Evolutionary conservation across 2,888 invertebrate genomes (phyloP), one percentile per base, ranked within the genome.

Genomic region (Leptinotarsa peninsularis): DNA sequence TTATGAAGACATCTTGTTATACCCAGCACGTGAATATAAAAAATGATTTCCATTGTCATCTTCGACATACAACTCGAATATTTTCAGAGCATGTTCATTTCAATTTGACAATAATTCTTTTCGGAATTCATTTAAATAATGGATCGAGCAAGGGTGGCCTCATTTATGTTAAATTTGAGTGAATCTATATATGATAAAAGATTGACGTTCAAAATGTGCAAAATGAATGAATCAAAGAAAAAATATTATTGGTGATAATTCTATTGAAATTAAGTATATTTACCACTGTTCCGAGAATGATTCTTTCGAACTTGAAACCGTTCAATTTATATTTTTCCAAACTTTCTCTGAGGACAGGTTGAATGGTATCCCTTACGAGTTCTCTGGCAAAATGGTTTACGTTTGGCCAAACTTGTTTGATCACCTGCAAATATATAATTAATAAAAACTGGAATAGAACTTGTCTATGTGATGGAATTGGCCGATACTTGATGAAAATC

Each of bases 371-470:
- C 85, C 95, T 94, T 72, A 99, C 92, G 71, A 98, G 89, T 79
- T 92, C 93, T 82, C 95, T 93, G 0, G 95, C 95, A 88, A 94
- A 99, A 80, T 96, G 94, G 86, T 98, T 98, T 76, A 99, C 96
- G 88, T 96, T 97, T 4, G 99, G 99, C 99, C 99, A 99, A 67
- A 98, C 92, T 91, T 98, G 97, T 71, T 94, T 93, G 4, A 96
- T 88, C 72, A 96, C 94, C 95, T 96, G 85, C 7, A 89, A 71
- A 66, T 71, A 54, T 33, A 78, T 56, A 63, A 68, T 71, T 23
- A 27, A 18, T 15, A 7, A 17, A 52, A 33, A 14, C 7, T 33
- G 33, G n/a, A 33, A n/a, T n/a, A 52, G 23, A 50, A 15, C 10
- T 2, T 33, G 10, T 33, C 33, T 33, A 33, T 33, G 5, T 27